Percentiles rank a stretch among this genome's conserved stretches.
phyloP scores from a whole-genome alignment of 2,113 vertebrate genomes.

The Megaptera novaeangliae region DNA sequence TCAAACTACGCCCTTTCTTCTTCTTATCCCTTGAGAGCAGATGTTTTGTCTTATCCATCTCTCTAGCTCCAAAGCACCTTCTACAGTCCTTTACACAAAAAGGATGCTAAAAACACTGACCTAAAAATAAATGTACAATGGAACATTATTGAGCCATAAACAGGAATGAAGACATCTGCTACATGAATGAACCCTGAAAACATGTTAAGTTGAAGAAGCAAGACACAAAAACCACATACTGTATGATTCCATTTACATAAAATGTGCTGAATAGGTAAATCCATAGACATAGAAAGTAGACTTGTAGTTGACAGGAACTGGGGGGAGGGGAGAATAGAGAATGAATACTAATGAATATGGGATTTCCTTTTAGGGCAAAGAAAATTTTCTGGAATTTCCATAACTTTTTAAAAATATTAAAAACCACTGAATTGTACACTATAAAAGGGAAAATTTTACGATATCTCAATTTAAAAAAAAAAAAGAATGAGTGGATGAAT shows the following conservation, averaged over 20 bases:
- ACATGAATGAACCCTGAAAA: neutral
- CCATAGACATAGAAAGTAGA: neutral
- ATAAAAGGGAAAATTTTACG: neutral
- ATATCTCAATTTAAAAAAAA: neutral
- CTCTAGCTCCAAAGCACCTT: neutral
- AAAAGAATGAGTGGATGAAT: neutral
- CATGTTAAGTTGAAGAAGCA: neutral
- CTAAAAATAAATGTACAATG: neutral
- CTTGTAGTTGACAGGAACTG: neutral
- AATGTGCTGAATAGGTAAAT: neutral
- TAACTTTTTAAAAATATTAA: neutral
- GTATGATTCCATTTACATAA: neutral
- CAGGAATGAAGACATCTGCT: neutral
- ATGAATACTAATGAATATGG: neutral
- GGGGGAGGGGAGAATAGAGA: neutral
- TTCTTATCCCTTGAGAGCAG: neutral
- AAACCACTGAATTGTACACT: neutral
- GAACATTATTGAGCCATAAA: neutral
- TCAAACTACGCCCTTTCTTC: neutral
- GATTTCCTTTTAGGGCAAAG: neutral
- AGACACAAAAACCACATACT: neutral
- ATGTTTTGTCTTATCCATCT: neutral
- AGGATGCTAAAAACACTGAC: neutral
- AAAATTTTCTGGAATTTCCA: neutral
- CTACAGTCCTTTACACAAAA: neutral